Evolutionary conservation across 2,113 vertebrate species (phyloP), one percentile per base, ranked within the genome.

Genomic region (Sinocyclocheilus anshuiensis): DNA sequence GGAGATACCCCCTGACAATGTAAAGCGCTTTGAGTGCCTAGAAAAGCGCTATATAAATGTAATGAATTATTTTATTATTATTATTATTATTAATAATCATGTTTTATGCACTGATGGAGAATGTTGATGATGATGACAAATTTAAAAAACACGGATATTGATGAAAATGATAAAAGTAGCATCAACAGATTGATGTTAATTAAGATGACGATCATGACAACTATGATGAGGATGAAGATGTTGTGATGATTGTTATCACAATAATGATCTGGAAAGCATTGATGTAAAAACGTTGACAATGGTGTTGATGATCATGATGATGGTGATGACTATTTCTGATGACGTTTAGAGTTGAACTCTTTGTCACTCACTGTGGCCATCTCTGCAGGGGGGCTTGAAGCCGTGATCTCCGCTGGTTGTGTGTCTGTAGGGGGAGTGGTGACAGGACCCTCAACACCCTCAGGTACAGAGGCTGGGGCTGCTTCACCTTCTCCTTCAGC

Each of bases 341-440:
- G 26, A 86, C 26, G 59, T 83, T 33, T 29, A 24, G 15, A 76
- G 63, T 69, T 63, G 8, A 63, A 65, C 36, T 61, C 4, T 26
- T 16, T 65, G 77, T 78, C 71, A 94, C 97, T 99, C 94, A 99
- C 97, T 94, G n/a, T 91, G 86, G 92, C 87, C 63, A 94, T 94
- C 78, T 97, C 94, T 79, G 90, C 92, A 84, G 93, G 89, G 0
- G 84, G 87, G 87, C 88, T 90, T 74, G 82, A 77, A 26, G 2
- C 39, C 4, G 53, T 69, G 33, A 77, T 1, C 50, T 87, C 90
- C 39, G 22, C 75, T 45, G 45, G 69, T 61, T 91, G 89, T 36
- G 80, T 82, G 39, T 83, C 86, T 81, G 77, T 57, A 29, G 87
- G 59, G 15, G 82, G 75, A 77, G 84, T 86, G 13, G 59, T 87